phyloP scores from a whole-genome alignment of 2,113 vertebrate genomes.

The Phyllostomus discolor region DNA sequence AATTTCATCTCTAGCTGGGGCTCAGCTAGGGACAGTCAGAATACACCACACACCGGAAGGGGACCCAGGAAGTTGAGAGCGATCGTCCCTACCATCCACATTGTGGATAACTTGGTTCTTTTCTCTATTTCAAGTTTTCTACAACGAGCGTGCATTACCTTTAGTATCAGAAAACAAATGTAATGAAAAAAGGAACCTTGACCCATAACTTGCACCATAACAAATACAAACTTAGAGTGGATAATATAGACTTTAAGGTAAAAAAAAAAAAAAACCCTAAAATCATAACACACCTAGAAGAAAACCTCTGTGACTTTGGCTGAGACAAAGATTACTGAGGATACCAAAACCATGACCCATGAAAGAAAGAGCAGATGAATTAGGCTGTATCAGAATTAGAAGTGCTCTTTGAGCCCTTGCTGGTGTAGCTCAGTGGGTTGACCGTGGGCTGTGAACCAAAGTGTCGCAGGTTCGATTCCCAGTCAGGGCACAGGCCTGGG shows the following conservation, averaged over 20 bases:
- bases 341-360: not conserved
- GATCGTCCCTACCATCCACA: no score
- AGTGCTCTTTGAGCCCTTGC: not conserved
- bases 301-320: not conserved
- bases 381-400: not conserved
- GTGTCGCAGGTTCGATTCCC: no score
- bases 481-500: no score
- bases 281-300: not conserved
- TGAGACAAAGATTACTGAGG: not conserved
- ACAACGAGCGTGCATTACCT: not conserved
- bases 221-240: not conserved
- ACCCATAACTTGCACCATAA: not conserved
- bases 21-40: no score
- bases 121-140: not conserved
- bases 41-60: no score
- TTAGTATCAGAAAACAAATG: not conserved
- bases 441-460: no score
- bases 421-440: no score
- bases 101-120: not conserved
- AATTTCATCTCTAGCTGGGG: not conserved
- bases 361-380: not conserved
- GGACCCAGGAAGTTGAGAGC: no score
- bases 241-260: not conserved
- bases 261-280: constrained; percentile 4
- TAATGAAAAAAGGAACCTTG: not conserved